Conservation (phyloP, 2,113 vertebrate genomes). For the Aegypius monachus region DNA sequence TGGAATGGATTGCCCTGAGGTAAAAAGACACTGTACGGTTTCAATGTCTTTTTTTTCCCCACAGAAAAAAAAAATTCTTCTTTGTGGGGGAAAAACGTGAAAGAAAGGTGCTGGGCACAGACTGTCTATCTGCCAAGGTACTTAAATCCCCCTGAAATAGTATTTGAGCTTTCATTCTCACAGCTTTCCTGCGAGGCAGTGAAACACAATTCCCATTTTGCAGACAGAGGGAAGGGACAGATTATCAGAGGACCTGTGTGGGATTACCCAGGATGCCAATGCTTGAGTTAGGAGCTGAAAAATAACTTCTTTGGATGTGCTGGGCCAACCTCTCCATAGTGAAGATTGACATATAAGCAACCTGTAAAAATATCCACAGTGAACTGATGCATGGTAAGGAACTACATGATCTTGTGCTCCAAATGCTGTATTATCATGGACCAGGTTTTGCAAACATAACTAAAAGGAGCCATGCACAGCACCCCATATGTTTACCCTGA, state of each 20-base stretch:
- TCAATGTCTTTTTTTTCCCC: not conserved
- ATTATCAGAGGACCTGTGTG: not conserved
- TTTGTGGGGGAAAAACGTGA: not conserved
- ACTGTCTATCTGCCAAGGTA: not conserved
- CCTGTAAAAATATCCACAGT: not conserved
- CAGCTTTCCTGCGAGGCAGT: not conserved
- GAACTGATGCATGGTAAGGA: not conserved
- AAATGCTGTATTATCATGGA: not conserved
- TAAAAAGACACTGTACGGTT: not conserved
- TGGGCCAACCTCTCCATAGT: not conserved
- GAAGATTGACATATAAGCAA: not conserved
- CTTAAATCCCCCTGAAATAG: not conserved
- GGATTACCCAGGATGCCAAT: not conserved
- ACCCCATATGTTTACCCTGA: not conserved
- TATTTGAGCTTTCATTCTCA: not conserved
- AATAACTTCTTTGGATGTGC: rapidly evolving
- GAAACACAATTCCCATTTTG: not conserved
- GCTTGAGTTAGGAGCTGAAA: not conserved
- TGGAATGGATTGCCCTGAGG: not conserved
- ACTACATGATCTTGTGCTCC: not conserved
- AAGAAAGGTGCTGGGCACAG: not conserved
- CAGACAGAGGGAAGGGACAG: not conserved
- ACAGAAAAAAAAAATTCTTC: not conserved
- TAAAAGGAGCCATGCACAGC: not conserved
- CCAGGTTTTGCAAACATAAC: not conserved